Evolutionary conservation across 2,113 vertebrate genomes (phyloP).

Genomic region (Pteropus alecto): DNA sequence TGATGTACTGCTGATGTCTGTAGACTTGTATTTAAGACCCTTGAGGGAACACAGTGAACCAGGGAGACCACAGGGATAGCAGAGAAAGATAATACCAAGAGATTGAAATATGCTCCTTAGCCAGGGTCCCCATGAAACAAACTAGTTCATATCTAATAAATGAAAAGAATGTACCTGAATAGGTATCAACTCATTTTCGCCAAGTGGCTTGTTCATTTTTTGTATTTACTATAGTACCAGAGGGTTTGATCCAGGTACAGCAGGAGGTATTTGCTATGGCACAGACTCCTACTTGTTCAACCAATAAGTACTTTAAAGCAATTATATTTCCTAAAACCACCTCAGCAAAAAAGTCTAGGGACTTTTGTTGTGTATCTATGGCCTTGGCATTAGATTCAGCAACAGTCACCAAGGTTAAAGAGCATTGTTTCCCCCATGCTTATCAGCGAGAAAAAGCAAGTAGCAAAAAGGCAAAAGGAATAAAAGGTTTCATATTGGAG

Average conservation of each 20-base stretch:
- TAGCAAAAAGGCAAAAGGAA: background rate
- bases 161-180: background rate
- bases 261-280: background rate
- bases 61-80: background rate
- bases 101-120: background rate
- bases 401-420: background rate
- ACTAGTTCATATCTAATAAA: background rate
- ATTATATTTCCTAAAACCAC: background rate
- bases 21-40: background rate
- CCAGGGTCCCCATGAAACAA: background rate
- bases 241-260: background rate
- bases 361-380: background rate
- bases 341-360: background rate
- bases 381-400: background rate
- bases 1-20: background rate
- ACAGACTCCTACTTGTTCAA: background rate
- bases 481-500: background rate
- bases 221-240: background rate
- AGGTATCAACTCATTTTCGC: background rate
- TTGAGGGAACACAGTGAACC: too few species aligned
- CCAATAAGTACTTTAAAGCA: background rate
- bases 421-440: background rate
- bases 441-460: background rate
- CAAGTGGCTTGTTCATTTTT: background rate
- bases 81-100: background rate